phyloP scores from a whole-genome alignment of 2,888 invertebrate genomes.

The Protophormia terraenovae region DNA sequence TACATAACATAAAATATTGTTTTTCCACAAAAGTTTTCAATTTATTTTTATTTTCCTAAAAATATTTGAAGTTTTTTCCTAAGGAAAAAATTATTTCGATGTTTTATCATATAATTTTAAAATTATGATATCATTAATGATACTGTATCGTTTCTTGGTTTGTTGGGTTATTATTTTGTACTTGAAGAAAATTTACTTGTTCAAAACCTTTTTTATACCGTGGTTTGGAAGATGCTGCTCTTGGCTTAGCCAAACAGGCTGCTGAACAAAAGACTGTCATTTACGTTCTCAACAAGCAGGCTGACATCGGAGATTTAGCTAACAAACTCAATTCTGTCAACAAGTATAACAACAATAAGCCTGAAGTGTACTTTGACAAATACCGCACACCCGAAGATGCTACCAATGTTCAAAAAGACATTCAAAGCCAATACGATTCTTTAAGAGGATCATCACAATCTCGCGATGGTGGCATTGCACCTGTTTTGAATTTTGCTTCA shows the following conservation, averaged over 20 bases:
- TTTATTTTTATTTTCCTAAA: no score
- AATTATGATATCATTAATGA: no score
- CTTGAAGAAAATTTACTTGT: no score
- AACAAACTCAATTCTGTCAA: constrained; percentile 72
- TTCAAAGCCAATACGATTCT: constrained; percentile 77
- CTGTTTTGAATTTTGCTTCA: constrained; percentile 77
- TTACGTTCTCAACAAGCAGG: constrained; percentile 71
- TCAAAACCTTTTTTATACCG: no score
- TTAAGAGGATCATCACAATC: constrained; percentile 73
- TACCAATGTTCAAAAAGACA: constrained; percentile 76
- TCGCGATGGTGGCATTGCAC: constrained; percentile 76
- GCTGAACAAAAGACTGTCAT: constrained; percentile 77
- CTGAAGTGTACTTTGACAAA: constrained; percentile 79
- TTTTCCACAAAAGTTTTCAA: no score
- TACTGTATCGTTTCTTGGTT: no score
- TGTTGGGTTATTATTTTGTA: no score
- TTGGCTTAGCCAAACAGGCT: constrained; percentile 75
- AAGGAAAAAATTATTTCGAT: no score
- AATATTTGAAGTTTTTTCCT: no score
- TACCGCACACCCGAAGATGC: constrained; percentile 79
- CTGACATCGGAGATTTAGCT: constrained; percentile 75
- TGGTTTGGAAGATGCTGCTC: constrained; percentile 76
- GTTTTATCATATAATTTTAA: no score
- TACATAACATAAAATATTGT: no score
- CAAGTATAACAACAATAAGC: constrained; percentile 57